Base-by-base conservation (phyloP, 1,140 invertebrate genomes). In the Drosophila chauvacae region DNA sequence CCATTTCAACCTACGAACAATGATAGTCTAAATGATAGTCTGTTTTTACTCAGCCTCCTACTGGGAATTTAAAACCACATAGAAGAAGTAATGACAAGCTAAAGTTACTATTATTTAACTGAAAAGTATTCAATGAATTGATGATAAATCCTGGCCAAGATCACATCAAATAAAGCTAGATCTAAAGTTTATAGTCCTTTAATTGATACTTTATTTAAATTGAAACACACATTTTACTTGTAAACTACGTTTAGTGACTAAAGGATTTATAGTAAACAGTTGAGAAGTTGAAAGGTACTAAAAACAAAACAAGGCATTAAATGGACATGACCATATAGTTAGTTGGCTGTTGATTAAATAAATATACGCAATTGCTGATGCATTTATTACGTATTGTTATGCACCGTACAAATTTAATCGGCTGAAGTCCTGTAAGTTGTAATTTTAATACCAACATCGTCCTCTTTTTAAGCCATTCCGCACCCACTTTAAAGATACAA, bases 401-500 rank as follows among this genome's bases (percentile, higher is more conserved):
- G 30, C 30, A 33, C 30, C 30, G 7, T 9, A 33, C 7, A 33
- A 30, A 33, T 33, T 1, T 35, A 44, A n/a, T 47, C n/a, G 37
- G 4, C 5, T 37, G 5, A 28, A 51, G 16, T 41, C 4, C 9
- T 48, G 16, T 26, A 2, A 18, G 14, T 13, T 33, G 9, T 9
- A 23, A 37, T 53, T 11, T 33, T 28, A 65, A 13, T 28, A 28
- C 11, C n/a, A 50, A 30, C 28, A 45, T 39, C n/a, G 14, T 26
- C 30, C 37, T 18, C 18, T n/a, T 42, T 60, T 33, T 64, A 13
- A 18, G 37, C 37, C 35, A 37, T 74, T n/a, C 48, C 28, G 20
- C 35, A 61, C 61, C 47, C 45, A 59, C 72, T 61, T 30, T 28
- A 48, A 80, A 23, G 28, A 28, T 35, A 20, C 39, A 65, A 50